Base-by-base conservation (phyloP, 2,113 vertebrate species). In the Brachirus orientalis region DNA sequence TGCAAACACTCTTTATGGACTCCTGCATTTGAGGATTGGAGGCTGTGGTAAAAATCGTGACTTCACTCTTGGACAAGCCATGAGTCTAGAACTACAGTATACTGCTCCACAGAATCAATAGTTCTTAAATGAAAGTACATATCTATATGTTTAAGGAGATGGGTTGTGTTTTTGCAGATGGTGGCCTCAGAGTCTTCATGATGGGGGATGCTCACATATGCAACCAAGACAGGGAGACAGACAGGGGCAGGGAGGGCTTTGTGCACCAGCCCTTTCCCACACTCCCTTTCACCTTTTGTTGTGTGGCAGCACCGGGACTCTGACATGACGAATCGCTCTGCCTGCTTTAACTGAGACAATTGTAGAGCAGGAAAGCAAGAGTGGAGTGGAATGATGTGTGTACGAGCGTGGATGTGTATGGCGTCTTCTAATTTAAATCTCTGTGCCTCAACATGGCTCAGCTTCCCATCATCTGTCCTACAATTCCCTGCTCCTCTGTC, bases 231-330 rank as follows among this genome's bases (percentile, higher is more conserved):
- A 82, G 67, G 58, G 74, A 85, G 77, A 70, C 85, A 85, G 86
- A 85, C 68, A 72, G 89, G 88, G 90, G 87, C 84, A 91, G 83
- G 80, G 75, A 57, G 58, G 58, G 84, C 89, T 91, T 92, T 91
- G 90, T 91, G 84, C 66, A 78, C 55, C 78, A 72, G 89, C 85
- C 87, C 88, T 91, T 92, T 93, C 91, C 91, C 90, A 92, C 92
- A 92, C 88, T 92, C 92, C 89, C 76, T 89, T 88, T 92, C 89
- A 90, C 89, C 88, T 91, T 91, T 88, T 88, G 72, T 90, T 87
- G 80, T 84, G 75, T 84, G 85, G 84, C 68, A 81, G 79, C 81
- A 82, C 87, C 68, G 33, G 72, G 55, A 61, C 82, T 85, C 79
- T 80, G 88, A 91, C 91, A 90, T 93, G 91, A 91, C 88, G 73